A percentile compares a stretch with the other conserved stretches of the same genome.
phyloP scores from a whole-genome alignment of 2,797 vertebrate species.

The Catamblyrhynchus diadema region DNA sequence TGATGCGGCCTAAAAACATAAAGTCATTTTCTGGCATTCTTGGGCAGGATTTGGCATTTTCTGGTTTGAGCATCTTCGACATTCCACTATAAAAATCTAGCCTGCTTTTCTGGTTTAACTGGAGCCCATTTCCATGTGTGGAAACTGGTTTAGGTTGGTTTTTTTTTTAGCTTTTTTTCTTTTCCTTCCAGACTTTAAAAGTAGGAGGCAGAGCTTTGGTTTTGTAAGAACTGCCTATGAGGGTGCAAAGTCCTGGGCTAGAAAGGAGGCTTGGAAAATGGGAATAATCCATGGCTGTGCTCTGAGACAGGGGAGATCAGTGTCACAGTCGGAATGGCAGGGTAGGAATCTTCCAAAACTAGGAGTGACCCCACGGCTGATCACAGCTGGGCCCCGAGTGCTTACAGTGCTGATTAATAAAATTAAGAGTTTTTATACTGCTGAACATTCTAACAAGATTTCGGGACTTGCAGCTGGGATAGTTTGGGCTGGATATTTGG shows the following conservation, averaged over 20 bases:
- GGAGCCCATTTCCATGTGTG: not conserved
- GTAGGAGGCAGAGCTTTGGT: not conserved
- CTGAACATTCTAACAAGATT: too few relatives aligned
- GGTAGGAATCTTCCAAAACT: not conserved
- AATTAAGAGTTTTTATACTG: not conserved
- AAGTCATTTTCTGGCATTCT: not conserved
- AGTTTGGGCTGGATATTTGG: not conserved
- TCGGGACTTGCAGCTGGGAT: rapidly evolving
- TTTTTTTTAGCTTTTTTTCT: not conserved
- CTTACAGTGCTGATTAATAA: not conserved
- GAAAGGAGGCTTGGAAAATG: not conserved
- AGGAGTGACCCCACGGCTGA: not conserved
- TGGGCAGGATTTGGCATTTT: not conserved
- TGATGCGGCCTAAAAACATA: not conserved
- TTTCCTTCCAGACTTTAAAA: not conserved
- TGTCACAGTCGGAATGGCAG: rapidly evolving
- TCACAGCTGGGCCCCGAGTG: not conserved
- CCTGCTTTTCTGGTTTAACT: not conserved
- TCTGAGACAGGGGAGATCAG: not conserved
- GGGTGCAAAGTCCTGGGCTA: not conserved
- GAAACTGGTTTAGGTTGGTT: not conserved
- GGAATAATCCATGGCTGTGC: not conserved
- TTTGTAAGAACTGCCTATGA: not conserved
- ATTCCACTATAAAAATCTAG: not conserved
- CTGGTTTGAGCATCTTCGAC: not conserved